phyloP scores from a whole-genome alignment of 2,888 invertebrate species.

The Meganola albula region DNA sequence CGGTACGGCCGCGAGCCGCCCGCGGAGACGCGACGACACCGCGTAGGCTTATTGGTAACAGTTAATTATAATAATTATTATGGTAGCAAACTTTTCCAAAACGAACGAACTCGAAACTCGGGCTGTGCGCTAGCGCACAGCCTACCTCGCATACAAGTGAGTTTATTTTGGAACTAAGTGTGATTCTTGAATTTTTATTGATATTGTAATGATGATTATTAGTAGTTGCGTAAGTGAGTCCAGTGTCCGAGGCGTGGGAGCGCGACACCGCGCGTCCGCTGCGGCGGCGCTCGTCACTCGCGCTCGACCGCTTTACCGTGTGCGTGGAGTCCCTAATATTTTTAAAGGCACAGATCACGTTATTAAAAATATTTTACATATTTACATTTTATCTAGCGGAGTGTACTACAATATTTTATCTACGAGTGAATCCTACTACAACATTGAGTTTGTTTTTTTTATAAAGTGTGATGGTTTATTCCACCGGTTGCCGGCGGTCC shows the following conservation, averaged over 20 bases:
- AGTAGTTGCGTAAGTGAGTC: slow-evolving; percentile 75
- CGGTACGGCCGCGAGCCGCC: slow-evolving; percentile 42
- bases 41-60: slow-evolving; percentile 77
- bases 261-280: slow-evolving; percentile 42
- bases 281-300: slow-evolving; percentile 22
- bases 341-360: slow-evolving; percentile 75
- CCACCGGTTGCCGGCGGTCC: slow-evolving; percentile 72
- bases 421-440: slow-evolving; percentile 77
- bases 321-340: slow-evolving; percentile 75
- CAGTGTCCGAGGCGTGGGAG: slow-evolving; percentile 48
- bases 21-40: slow-evolving; percentile 69
- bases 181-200: slow-evolving; percentile 83
- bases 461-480: slow-evolving; percentile 76
- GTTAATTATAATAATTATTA: slow-evolving; percentile 76
- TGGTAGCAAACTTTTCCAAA: slow-evolving; percentile 79
- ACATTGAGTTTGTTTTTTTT: slow-evolving; percentile 76
- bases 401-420: slow-evolving; percentile 76
- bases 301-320: slow-evolving; percentile 60
- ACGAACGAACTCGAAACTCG: slow-evolving; percentile 80
- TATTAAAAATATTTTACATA: slow-evolving; percentile 76
- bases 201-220: slow-evolving; percentile 78
- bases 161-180: slow-evolving; percentile 87
- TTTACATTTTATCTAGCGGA: slow-evolving; percentile 77
- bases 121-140: slow-evolving; percentile 77
- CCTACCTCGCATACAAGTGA: slow-evolving; percentile 87